Percentiles rank a stretch among this genome's conserved stretches.
Conservation (phyloP, 2,797 vertebrate species). For the Enteromius paludinosus region DNA sequence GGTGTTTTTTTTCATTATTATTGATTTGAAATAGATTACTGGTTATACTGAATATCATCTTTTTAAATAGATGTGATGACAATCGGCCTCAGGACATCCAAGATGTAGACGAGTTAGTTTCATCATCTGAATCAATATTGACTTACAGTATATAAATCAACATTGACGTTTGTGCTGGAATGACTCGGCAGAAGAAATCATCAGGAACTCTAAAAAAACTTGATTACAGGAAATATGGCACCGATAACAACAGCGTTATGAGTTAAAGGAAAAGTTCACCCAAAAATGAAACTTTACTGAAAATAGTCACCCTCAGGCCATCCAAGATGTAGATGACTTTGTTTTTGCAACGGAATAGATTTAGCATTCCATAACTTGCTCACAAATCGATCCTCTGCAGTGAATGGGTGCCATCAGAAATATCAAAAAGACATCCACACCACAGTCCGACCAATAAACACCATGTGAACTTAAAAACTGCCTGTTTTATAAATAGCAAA, state of each 20-base stretch:
- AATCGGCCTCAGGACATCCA: neutral
- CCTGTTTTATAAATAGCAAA: neutral
- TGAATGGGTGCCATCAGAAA: neutral
- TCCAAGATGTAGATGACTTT: neutral
- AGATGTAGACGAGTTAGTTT: neutral
- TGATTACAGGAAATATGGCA: neutral
- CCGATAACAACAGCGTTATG: neutral
- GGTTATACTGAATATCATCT: neutral
- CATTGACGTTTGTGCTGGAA: neutral
- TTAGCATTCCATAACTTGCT: neutral
- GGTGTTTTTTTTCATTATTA: neutral
- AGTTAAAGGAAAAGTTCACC: neutral
- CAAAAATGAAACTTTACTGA: neutral
- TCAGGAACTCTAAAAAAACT: neutral
- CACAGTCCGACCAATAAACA: neutral
- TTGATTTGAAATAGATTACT: neutral
- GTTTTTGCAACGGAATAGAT: neutral
- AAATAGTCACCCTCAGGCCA: neutral
- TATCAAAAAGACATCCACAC: neutral
- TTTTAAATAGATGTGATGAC: neutral
- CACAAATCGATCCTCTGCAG: neutral
- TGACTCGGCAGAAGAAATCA: neutral
- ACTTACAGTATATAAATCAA: no score
- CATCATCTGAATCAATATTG: neutral
- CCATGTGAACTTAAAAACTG: neutral